These are phyloP conservation scores for Nemapogon koenigi DNA, from an alignment of 2,888 invertebrate species.

Conservation along the genomic window DNA sequence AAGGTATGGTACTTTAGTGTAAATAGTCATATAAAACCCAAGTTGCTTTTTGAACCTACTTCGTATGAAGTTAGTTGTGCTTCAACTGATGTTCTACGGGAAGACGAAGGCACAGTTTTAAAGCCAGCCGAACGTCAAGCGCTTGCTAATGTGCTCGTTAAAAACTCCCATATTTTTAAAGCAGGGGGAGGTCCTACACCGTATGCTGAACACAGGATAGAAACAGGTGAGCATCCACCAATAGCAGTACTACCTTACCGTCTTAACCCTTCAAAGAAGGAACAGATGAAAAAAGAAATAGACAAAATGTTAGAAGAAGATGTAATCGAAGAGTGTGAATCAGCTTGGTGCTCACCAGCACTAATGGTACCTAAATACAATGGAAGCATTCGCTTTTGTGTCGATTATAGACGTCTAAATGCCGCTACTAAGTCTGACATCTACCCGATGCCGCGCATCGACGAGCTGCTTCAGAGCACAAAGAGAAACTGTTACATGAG, in stretches of 20 bases:
- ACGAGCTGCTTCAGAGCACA: slow-evolving; percentile 25
- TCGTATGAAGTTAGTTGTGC: not conserved
- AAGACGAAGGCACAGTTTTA: slow-evolving; percentile 4
- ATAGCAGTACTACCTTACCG: slow-evolving; percentile 25
- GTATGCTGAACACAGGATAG: slow-evolving; percentile 19
- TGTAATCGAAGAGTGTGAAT: slow-evolving; percentile 26
- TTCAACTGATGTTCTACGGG: slow-evolving; percentile 1
- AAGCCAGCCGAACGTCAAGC: not conserved
- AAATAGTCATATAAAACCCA: not conserved
- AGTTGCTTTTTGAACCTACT: not conserved
- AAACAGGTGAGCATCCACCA: slow-evolving; percentile 22
- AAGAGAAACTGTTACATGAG: slow-evolving; percentile 20
- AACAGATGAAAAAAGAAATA: slow-evolving; percentile 20
- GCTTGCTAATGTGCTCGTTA: not conserved
- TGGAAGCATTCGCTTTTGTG: slow-evolving; percentile 21
- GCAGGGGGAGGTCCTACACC: slow-evolving; percentile 15
- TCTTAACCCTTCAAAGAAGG: slow-evolving; percentile 20
- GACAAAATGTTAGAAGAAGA: slow-evolving; percentile 21
- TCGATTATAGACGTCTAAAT: slow-evolving; percentile 24
- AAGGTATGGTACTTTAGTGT: slow-evolving; percentile 8
- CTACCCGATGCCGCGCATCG: slow-evolving; percentile 27
- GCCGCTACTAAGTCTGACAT: slow-evolving; percentile 6
- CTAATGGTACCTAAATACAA: slow-evolving; percentile 25
- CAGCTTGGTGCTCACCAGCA: slow-evolving; percentile 25
- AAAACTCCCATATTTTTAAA: slow-evolving; percentile 10